These are phyloP conservation scores for Okamejei kenojei DNA, from an alignment of 2,797 vertebrate species.

Conservation along the genomic window DNA sequence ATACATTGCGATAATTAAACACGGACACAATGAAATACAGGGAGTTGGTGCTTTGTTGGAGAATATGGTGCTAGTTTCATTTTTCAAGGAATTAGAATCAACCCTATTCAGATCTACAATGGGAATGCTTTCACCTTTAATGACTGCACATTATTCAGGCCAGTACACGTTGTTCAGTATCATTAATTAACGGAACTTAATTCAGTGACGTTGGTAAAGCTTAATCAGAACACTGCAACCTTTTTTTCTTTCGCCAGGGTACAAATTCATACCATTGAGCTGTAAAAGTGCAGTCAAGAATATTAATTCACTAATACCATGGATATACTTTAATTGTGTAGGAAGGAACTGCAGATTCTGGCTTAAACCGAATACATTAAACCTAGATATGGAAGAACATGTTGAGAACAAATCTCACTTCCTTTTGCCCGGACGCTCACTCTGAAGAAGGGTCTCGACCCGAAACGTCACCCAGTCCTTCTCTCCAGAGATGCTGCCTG, in stretches of 20 bases:
- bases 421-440: too few species aligned
- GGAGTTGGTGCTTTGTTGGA: background rate
- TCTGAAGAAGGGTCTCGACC: too few species aligned
- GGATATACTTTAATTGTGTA: background rate
- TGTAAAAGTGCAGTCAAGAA: background rate
- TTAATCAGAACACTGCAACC: constrained; percentile 11
- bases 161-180: constrained; percentile 17
- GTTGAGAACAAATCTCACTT: too few species aligned
- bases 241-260: background rate
- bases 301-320: constrained; percentile 18
- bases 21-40: background rate
- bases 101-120: background rate
- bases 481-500: too few species aligned
- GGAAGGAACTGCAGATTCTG: too few species aligned
- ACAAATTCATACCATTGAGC: constrained; percentile 4
- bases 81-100: constrained; percentile 20
- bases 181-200: constrained; percentile 12
- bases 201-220: background rate
- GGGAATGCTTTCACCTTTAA: background rate
- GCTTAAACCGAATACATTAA: too few species aligned
- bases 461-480: too few species aligned
- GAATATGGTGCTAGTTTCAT: background rate
- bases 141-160: background rate
- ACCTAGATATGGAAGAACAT: too few species aligned
- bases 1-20: background rate